Evolutionary conservation across 2,888 invertebrate genomes (phyloP).

Genomic region (Cerceris rybyensis): DNA sequence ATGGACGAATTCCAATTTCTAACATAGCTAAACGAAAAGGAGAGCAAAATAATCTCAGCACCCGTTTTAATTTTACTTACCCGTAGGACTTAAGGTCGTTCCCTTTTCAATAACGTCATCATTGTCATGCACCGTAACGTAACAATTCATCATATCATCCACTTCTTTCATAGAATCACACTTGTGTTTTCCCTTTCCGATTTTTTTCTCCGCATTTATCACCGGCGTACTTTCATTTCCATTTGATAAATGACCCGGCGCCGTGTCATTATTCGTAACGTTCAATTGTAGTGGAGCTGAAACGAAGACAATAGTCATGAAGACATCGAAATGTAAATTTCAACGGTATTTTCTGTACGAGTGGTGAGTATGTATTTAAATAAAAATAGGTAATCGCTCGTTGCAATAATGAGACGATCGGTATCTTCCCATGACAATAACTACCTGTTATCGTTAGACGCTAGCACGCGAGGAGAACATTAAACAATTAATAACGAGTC

Average conservation of each 20-base stretch:
- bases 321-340: too few relatives aligned
- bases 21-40: background rate
- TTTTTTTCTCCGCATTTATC: background rate
- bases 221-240: background rate
- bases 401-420: constrained; percentile 6
- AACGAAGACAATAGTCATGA: background rate
- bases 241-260: background rate
- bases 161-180: constrained; percentile 27
- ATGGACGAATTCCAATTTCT: too few relatives aligned
- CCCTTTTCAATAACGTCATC: background rate
- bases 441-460: background rate
- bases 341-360: too few relatives aligned
- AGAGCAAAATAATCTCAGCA: background rate
- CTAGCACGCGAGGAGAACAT: constrained; percentile 3
- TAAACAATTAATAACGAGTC: background rate
- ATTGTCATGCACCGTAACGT: constrained; percentile 22
- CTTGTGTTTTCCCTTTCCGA: constrained; percentile 10
- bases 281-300: background rate
- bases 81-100: background rate
- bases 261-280: background rate
- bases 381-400: background rate
- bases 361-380: too few relatives aligned
- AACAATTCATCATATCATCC: constrained; percentile 29
- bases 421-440: constrained; percentile 6
- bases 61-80: background rate